Evolutionary conservation across 2,113 vertebrate genomes (phyloP).

Genomic region (Leptodactylus fuscus): DNA sequence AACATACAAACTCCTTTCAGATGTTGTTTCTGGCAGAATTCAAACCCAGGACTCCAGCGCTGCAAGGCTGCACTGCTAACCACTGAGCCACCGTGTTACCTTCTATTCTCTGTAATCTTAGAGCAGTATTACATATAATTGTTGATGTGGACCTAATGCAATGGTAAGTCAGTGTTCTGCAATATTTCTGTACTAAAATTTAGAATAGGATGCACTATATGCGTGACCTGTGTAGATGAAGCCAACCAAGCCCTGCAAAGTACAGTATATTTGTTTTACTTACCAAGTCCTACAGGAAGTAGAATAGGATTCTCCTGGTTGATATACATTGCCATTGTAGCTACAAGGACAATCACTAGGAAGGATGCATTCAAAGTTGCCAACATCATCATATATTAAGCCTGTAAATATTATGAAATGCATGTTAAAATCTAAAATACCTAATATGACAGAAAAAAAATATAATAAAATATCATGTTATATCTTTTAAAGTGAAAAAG

Average conservation of each 20-base stretch:
- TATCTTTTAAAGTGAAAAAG: too few relatives aligned
- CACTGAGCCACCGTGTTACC: too few relatives aligned
- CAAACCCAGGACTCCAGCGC: too few relatives aligned
- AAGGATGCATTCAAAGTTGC: conserved; percentile 77
- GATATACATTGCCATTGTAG: conserved; percentile 73
- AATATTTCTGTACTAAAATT: background rate
- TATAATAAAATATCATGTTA: too few relatives aligned
- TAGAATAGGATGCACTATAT: background rate
- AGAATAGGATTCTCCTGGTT: conserved; percentile 75
- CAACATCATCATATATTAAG: conserved; percentile 87
- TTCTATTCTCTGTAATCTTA: too few relatives aligned
- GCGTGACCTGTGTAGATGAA: background rate
- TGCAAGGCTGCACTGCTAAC: too few relatives aligned
- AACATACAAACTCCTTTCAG: too few relatives aligned
- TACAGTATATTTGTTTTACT: conserved; percentile 6
- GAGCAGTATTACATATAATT: too few relatives aligned
- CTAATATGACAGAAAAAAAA: background rate
- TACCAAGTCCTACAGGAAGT: conserved; percentile 81
- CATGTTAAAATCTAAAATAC: background rate
- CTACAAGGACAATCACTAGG: conserved; percentile 76
- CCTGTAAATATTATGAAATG: conserved; percentile 68
- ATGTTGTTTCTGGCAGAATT: too few relatives aligned
- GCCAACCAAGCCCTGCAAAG: background rate
- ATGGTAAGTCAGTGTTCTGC: too few relatives aligned
- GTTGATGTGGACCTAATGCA: too few relatives aligned